Evolutionary conservation across 2,888 invertebrate species (phyloP), one percentile per base, ranked within the genome.

Genomic region (Capitulum mitella): DNA sequence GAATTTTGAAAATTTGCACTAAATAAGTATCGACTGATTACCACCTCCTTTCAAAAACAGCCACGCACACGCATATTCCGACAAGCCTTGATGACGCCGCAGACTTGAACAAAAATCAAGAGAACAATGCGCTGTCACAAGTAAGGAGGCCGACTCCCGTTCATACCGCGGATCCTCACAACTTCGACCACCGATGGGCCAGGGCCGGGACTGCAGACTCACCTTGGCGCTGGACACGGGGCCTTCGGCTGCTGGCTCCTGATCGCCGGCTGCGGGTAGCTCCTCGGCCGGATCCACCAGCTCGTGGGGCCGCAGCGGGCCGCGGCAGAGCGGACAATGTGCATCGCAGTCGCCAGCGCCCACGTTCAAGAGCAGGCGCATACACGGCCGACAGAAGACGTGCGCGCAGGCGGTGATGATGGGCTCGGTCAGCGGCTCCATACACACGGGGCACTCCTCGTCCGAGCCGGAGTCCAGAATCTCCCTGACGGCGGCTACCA

Each of bases 381-480:
- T 32, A 58, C 79, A 79, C 16, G 76, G 77, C n/a, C 54, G 46
- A 29, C 79, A 79, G 54, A 77, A 79, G 37, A 79, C 77, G 77
- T 79, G 79, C 14, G 51, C 43, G 54, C 79, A 79, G 26, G 48
- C 77, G 19, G 79, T 79, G 77, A 79, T 79, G 37, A 77, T 58
- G 0, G 79, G 77, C 51, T 40, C 48, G 40, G 43, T 26, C 10
- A 79, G 48, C 26, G 76, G 77, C 16, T 51, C 76, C 40, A 79
- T 48, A 32, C 79, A 79, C 32, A 79, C 77, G 34, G 70, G 32
- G 32, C 79, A 79, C 32, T 79, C 79, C 34, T 79, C 79, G 3
- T 61, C 51, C 5, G 77, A 54, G 29, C 79, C 79, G 54, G 76
- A 54, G 46, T 40, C 6, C 37, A 78, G 70, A 22, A 76, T 10